phyloP scores from a whole-genome alignment of 2,797 vertebrate genomes.

The Tangara arthus region DNA sequence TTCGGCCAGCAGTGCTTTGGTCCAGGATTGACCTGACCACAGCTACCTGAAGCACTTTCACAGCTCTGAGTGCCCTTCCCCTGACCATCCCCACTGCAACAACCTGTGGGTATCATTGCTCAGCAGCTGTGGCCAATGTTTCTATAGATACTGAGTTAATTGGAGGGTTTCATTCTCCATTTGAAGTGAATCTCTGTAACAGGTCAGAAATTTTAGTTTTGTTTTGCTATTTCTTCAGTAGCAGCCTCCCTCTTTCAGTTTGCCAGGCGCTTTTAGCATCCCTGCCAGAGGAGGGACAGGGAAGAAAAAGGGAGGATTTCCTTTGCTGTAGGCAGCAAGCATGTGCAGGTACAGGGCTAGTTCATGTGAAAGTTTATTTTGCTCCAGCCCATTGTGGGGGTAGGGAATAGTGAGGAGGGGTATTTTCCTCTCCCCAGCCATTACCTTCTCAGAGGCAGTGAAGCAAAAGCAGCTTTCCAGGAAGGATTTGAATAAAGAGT shows the following conservation, averaged over 20 bases:
- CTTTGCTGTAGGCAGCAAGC: background rate
- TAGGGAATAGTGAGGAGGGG: background rate
- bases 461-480: slow-evolving; percentile 33
- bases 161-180: background rate
- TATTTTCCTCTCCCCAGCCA: background rate
- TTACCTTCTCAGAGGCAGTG: background rate
- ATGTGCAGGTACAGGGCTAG: background rate
- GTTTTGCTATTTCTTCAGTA: background rate
- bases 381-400: background rate
- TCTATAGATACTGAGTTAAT: background rate
- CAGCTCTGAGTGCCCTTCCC: background rate
- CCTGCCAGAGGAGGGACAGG: background rate
- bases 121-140: background rate
- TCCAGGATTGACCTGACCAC: background rate
- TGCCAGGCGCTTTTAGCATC: background rate
- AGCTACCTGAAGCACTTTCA: too few species aligned
- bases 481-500: slow-evolving; percentile 3
- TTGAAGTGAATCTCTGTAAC: background rate
- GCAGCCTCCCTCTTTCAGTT: background rate
- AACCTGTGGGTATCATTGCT: too few species aligned
- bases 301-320: background rate
- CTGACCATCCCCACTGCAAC: background rate
- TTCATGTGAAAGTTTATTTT: background rate
- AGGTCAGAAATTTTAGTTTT: background rate
- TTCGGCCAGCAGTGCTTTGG: background rate